phyloP scores from a whole-genome alignment of 2,888 invertebrate species.

The Tuta absoluta region DNA sequence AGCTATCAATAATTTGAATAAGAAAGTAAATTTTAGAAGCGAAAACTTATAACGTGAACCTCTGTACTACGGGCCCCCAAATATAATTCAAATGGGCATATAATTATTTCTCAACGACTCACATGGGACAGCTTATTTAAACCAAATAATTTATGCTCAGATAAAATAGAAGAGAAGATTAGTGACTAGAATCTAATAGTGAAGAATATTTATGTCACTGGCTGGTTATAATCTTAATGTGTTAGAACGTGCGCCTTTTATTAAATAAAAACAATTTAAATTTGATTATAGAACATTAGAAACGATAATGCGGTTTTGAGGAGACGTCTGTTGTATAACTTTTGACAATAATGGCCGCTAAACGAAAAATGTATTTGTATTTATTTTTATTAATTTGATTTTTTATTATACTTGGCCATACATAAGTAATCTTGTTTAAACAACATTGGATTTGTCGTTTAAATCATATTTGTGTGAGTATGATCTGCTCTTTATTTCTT shows the following conservation, averaged over 20 bases:
- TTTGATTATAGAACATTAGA: constrained; percentile 59
- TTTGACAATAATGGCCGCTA: background rate
- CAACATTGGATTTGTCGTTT: constrained; percentile 14
- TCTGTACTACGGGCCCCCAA: constrained; percentile 29
- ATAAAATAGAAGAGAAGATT: constrained; percentile 62
- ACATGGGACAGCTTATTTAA: constrained; percentile 63
- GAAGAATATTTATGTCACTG: constrained; percentile 63
- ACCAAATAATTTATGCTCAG: constrained; percentile 68
- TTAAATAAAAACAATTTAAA: constrained; percentile 59
- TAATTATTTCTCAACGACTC: constrained; percentile 64
- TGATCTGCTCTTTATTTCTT: too few relatives aligned
- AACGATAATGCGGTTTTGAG: constrained; percentile 32
- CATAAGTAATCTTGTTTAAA: constrained; percentile 22
- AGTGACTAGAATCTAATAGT: constrained; percentile 66
- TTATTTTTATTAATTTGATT: constrained; percentile 8
- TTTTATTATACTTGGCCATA: constrained; percentile 1
- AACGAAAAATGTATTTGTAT: constrained; percentile 6
- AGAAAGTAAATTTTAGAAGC: too few relatives aligned
- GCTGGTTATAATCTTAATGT: constrained; percentile 61
- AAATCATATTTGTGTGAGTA: background rate
- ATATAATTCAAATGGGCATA: constrained; percentile 70
- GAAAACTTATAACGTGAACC: too few relatives aligned
- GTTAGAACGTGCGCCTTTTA: constrained; percentile 64
- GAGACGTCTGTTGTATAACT: background rate
- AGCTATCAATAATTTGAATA: constrained; percentile 9